Evolutionary conservation across 2,113 vertebrate species (phyloP), one percentile per base, ranked within the genome.

Genomic region (Myotis lucifugus): DNA sequence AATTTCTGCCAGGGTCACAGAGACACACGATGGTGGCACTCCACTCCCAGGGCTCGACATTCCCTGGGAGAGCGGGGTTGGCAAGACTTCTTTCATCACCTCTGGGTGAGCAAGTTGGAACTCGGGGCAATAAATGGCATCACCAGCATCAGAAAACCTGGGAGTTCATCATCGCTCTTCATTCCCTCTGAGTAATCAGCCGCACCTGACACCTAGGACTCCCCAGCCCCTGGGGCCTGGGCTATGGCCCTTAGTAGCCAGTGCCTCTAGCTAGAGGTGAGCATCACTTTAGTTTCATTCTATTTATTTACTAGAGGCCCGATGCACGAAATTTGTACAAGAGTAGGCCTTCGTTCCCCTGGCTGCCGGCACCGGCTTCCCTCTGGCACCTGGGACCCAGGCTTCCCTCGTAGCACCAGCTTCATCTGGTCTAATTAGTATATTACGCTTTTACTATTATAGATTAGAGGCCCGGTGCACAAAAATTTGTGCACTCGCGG

Each of bases 1-100:
- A 99, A 98, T 96, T 99, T 99, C 99, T 99, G 97, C 85, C 93
- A 97, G 93, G 1, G 50, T 91, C 42, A 93, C 2, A 70, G 70
- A 92, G 46, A 93, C 46, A 95, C 3, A 76, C 48, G 86, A 54
- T 5, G 40, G 29, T 40, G 37, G 64, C 5, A 1, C 29, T 3
- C 50, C 6, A 2, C 23, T 5, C 50, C 8, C 69, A 8, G 52
- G 52, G 74, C 59, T 76, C 10, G 8, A 37, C 37, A 9, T 48
- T 73, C 72, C 21, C 78, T 14, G 66, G 4, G 32, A 42, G 7
- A 17, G 73, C 0, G 5, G 14, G 61, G 25, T 37, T 46, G 48
- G 46, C 25, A 21, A 6, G 7, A 27, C 21, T 13, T 50, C 1
- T 50, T 8, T 37, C 34, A 5, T n/a, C 32, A 13, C 50, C 42